Evolutionary conservation across 2,113 vertebrate species (phyloP).

Genomic region (Myodes glareolus): DNA sequence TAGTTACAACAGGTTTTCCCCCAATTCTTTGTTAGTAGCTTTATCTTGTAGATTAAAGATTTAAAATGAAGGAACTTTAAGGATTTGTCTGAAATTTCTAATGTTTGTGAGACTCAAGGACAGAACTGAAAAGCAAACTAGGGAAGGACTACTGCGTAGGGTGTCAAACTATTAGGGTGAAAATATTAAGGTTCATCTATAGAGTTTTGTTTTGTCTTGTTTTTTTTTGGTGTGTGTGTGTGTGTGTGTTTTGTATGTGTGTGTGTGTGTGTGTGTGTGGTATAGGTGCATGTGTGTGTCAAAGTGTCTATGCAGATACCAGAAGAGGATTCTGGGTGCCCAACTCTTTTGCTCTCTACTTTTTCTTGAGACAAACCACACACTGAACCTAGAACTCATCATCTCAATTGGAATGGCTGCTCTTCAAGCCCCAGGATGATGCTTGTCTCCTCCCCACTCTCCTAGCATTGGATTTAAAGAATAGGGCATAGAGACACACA

Average conservation of each 20-base stretch:
- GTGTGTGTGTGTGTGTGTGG: neutral
- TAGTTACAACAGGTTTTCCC: neutral
- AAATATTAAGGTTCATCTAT: neutral
- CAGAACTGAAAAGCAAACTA: neutral
- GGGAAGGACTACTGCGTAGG: accelerated
- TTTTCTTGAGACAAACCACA: too few relatives aligned
- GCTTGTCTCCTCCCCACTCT: neutral
- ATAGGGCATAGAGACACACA: too few relatives aligned
- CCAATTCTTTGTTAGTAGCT: neutral
- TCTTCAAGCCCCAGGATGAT: too few relatives aligned
- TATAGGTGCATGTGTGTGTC: neutral
- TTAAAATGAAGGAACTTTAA: neutral
- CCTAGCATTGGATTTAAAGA: neutral
- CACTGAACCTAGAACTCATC: neutral
- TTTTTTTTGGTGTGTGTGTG: neutral
- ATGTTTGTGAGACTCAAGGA: neutral
- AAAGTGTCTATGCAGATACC: too few relatives aligned
- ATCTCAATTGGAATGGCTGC: neutral
- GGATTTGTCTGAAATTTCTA: neutral
- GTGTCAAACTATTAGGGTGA: neutral
- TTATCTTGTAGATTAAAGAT: conserved; percentile 5
- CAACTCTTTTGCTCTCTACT: neutral
- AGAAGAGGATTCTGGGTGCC: neutral
- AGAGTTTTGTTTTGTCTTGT: neutral
- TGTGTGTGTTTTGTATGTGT: neutral